Evolutionary conservation across 2,113 vertebrate species (phyloP).

Genomic region (Corythornis vintsioides): DNA sequence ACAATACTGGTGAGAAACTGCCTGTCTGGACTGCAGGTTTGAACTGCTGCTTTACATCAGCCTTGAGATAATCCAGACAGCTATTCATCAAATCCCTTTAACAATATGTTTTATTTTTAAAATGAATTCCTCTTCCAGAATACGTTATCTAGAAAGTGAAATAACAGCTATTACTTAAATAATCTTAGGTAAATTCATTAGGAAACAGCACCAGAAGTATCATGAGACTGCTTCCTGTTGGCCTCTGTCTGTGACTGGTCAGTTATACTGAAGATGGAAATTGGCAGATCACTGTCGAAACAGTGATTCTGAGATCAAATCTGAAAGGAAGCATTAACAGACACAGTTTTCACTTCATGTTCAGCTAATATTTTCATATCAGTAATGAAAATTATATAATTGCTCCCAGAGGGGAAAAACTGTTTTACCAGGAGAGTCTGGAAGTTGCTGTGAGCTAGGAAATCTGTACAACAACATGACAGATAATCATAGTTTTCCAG

Average conservation of each 20-base stretch:
- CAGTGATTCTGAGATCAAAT: not conserved
- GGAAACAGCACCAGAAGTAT: not conserved
- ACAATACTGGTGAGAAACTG: not conserved
- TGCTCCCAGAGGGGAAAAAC: not conserved
- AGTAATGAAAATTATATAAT: not conserved
- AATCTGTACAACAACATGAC: not conserved
- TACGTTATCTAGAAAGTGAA: not conserved
- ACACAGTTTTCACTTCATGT: not conserved
- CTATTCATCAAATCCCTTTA: not conserved
- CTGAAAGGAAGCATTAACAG: not conserved
- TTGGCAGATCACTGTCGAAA: not conserved
- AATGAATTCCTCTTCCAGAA: fast-evolving
- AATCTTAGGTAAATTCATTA: not conserved
- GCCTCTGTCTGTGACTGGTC: not conserved
- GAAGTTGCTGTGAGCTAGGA: constrained; percentile 3
- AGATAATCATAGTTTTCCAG: constrained; percentile 10
- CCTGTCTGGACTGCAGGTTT: not conserved
- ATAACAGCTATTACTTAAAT: not conserved
- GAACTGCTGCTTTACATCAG: not conserved
- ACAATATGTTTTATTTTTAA: not conserved
- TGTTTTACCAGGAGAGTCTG: not conserved
- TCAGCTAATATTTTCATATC: not conserved
- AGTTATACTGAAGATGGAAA: not conserved
- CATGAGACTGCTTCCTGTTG: not conserved
- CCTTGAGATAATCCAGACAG: not conserved